Percentiles rank a stretch among this genome's conserved stretches.
Conservation (phyloP, 1,140 invertebrate species). For the Bicyclus anynana region DNA sequence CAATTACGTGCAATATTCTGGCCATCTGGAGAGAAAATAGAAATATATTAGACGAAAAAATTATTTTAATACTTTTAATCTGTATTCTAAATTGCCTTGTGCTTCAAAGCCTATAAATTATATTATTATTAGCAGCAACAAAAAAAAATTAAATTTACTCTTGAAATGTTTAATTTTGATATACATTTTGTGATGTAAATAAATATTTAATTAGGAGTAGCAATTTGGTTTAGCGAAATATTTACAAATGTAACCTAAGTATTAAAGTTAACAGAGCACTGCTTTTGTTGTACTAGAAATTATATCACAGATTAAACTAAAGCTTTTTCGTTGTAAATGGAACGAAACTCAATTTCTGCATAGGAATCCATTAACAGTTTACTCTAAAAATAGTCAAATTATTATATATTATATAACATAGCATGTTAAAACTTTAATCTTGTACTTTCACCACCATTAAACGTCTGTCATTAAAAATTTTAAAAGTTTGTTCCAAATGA, state of each 20-base stretch:
- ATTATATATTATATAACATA: too few relatives aligned
- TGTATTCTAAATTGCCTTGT: conserved; percentile 1
- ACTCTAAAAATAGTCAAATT: too few relatives aligned
- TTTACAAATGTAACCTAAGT: not conserved
- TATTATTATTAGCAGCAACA: not conserved
- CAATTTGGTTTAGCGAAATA: not conserved
- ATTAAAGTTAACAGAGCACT: not conserved
- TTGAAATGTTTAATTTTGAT: not conserved
- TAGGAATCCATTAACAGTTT: too few relatives aligned
- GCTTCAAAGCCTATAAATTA: not conserved
- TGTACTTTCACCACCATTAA: too few relatives aligned
- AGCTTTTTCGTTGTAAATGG: not conserved
- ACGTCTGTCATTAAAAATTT: too few relatives aligned
- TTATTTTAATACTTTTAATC: not conserved
- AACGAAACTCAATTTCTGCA: not conserved
- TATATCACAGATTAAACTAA: not conserved
- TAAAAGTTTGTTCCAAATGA: too few relatives aligned
- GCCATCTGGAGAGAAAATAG: not conserved
- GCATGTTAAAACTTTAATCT: too few relatives aligned
- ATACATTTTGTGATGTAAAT: conserved; percentile 4
- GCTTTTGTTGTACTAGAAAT: not conserved
- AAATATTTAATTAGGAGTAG: not conserved
- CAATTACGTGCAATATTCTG: not conserved
- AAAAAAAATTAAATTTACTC: not conserved
- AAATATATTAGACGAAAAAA: not conserved